phyloP scores from a whole-genome alignment of 1,140 invertebrate species.

The Tetragonula clypearis region DNA sequence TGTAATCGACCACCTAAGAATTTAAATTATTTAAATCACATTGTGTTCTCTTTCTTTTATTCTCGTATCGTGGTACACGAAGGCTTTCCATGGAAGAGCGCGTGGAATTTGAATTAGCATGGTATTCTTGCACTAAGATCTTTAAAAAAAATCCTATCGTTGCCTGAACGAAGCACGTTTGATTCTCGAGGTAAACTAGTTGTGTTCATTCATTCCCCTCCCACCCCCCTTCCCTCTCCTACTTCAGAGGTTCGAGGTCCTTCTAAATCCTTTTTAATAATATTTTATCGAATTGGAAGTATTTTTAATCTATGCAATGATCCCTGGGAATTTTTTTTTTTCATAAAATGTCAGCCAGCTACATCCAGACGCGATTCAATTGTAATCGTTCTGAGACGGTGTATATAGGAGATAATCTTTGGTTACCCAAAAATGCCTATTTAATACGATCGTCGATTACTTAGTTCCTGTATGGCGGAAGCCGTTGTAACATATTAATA shows the following conservation, averaged over 20 bases:
- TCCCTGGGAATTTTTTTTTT: constrained; percentile 57
- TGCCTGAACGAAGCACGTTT: constrained; percentile 37
- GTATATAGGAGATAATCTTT: constrained; percentile 67
- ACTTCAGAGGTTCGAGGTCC: constrained; percentile 29
- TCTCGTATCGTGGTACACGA: constrained; percentile 28
- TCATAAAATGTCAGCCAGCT: constrained; percentile 38
- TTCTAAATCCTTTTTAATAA: constrained; percentile 36
- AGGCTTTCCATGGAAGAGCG: constrained; percentile 40
- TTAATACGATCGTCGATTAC: constrained; percentile 47
- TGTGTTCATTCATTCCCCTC: neutral
- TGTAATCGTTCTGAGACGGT: constrained; percentile 54
- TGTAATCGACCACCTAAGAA: constrained; percentile 30
- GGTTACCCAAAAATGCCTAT: constrained; percentile 67
- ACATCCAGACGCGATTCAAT: constrained; percentile 41
- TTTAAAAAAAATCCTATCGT: constrained; percentile 12
- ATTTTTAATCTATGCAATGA: constrained; percentile 57
- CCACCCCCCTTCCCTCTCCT: neutral
- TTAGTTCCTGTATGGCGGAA: constrained; percentile 48
- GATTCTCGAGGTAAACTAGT: constrained; percentile 38
- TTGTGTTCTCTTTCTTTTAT: neutral
- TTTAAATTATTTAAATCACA: constrained; percentile 48
- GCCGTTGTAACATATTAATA: constrained; percentile 47
- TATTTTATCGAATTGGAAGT: constrained; percentile 56
- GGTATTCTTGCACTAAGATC: constrained; percentile 23
- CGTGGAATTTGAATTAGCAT: constrained; percentile 9